Evolutionary conservation across 2,888 invertebrate species (phyloP), one percentile per base, ranked within the genome.

Genomic region (Labia minor): DNA sequence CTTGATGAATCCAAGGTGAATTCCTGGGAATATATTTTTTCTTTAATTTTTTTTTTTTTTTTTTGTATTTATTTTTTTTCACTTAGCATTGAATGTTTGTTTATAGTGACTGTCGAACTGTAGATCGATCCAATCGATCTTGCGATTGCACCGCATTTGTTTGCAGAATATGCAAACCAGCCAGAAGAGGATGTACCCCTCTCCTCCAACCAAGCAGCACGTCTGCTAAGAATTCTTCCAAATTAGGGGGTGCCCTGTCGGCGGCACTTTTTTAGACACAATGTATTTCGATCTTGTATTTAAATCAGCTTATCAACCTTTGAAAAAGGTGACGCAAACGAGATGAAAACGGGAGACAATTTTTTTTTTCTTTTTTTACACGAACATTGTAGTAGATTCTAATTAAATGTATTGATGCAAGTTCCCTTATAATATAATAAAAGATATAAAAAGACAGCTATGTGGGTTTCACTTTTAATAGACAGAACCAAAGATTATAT

Each of bases 161-260:
- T 49, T 49, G 49, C 49, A 49, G 49, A 49, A 49, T 49, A 49
- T 49, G 49, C 49, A 49, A 49, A 49, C 49, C 49, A 49, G 49
- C 26, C 26, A 26, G 26, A 26, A 26, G 26, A 26, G 26, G 16
- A 3, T 16, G 6, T 16, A n/a, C 49, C n/a, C 49, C 8, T 49
- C 49, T 14, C 49, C 49, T 14, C 49, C 16, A n/a, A 14, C 8
- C 26, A 26, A 8, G 26, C 26, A 26, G 26, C 26, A 26, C 26
- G 49, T 49, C 16, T 49, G 49, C 16, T 49, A 49, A 14, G 49
- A 49, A n/a, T 49, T 16, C 16, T 49, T 49, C 49, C 49, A 49
- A 49, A 49, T 49, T 49, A 49, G 49, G 49, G 49, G 14, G 6
- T 3, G 26, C 49, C 16, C 49, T 49, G 49, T 49, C 16, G 49